Base-by-base conservation (phyloP, 2,113 vertebrate species). In the Ciconia maguari region DNA sequence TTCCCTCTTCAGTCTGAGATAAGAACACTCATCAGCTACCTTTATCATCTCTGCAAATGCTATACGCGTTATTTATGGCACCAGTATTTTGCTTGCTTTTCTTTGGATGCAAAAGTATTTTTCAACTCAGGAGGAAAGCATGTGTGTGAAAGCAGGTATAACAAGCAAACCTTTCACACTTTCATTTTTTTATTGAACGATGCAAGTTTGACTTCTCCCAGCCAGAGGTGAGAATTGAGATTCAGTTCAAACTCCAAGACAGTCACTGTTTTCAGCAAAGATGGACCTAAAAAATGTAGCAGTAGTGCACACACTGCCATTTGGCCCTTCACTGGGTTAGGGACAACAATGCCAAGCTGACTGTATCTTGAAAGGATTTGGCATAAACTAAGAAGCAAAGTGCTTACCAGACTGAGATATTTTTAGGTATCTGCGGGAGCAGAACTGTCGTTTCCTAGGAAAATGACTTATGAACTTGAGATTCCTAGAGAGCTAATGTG, bases 91-190 rank as follows among this genome's bases (percentile, higher is more conserved):
- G 7, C 26, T 68, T 18, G 10, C 36, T 55, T 74, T 74, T 26
- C 48, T 79, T 18, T 22, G 55, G 46, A 68, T 70, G 69, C 42
- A 54, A 48, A 38, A 42, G 9, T 18, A 41, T 65, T 89, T 94
- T 54, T 11, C 60, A 52, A 18, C 44, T 57, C 6, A 0, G 51
- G 7, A 38, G 49, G 41, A 48, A 64, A 44, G 29, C 0, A 0
- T 3, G 4, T 3, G 44, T 20, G 3, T 9, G 75, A n/a, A 36
- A 71, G 55, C 44, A n/a, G 29, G 11, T 77, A 13, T 1, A 36
- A 70, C 0, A 1, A 57, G 41, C 16, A 38, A n/a, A 44, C 34
- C 9, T 49, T 61, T 41, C 19, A 3, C 3, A 0, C n/a, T 10
- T 20, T 7, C 11, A 4, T 16, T 13, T 52, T 29, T 11, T 6